Evolutionary conservation across 2,888 invertebrate species (phyloP).

Genomic region (Xestobium rufovillosum): DNA sequence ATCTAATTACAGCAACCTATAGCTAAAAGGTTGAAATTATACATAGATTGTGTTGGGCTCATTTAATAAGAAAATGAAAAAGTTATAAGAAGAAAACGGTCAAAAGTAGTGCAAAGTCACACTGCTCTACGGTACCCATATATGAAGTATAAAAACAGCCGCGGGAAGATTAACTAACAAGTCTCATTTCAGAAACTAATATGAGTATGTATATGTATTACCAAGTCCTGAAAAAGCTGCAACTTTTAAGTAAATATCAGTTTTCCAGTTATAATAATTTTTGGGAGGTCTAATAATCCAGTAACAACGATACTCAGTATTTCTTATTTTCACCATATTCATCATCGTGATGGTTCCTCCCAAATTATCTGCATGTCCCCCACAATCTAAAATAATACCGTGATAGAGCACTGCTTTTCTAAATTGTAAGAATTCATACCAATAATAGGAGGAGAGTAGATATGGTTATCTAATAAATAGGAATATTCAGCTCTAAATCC

Average conservation of each 20-base stretch:
- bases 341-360: constrained; percentile 71
- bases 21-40: too few species aligned
- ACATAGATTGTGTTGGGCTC: too few species aligned
- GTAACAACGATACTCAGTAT: constrained; percentile 58
- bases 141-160: too few species aligned
- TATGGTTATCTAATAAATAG: constrained; percentile 38
- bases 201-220: too few species aligned
- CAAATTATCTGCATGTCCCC: constrained; percentile 60
- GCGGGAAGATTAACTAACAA: too few species aligned
- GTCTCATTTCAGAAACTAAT: too few species aligned
- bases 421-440: constrained; percentile 6
- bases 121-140: too few species aligned
- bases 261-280: constrained; percentile 54
- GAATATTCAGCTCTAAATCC: constrained; percentile 59
- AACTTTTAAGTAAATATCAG: constrained; percentile 51
- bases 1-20: too few species aligned
- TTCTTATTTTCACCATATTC: constrained; percentile 55
- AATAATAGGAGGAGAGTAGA: constrained; percentile 18
- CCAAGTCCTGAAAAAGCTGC: not conserved
- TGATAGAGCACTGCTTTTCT: not conserved
- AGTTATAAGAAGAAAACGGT: too few species aligned
- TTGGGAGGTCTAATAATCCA: constrained; percentile 63
- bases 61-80: too few species aligned
- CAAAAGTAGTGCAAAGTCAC: too few species aligned
- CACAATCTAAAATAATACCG: constrained; percentile 49